These are phyloP conservation scores for Aphis gossypii DNA, from an alignment of 1,140 invertebrate genomes.

Conservation along the genomic window DNA sequence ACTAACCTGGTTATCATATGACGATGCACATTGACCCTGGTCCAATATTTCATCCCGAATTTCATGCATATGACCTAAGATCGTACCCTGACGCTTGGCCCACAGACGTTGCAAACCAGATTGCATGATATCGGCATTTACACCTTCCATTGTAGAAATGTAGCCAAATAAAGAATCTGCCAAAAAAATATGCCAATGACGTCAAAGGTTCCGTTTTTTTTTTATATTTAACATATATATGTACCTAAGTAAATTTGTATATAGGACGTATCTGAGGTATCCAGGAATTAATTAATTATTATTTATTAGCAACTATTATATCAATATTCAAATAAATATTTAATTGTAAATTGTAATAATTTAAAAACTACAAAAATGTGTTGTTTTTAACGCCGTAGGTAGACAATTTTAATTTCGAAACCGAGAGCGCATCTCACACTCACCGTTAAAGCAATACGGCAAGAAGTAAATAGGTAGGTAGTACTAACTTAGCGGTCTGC, in stretches of 20 bases:
- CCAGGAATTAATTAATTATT: background rate
- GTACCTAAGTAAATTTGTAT: background rate
- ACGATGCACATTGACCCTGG: constrained; percentile 23
- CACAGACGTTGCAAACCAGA: constrained; percentile 41
- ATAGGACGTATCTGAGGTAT: background rate
- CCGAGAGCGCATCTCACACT: background rate
- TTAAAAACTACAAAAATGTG: background rate
- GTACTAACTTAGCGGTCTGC: background rate
- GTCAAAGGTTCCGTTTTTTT: background rate
- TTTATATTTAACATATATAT: background rate
- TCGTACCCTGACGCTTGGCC: constrained; percentile 39
- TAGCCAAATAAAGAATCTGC: constrained; percentile 25
- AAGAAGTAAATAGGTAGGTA: no score
- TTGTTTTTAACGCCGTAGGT: background rate
- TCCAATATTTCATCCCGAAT: constrained; percentile 44
- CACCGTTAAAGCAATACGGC: no score
- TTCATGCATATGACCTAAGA: constrained; percentile 29
- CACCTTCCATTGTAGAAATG: constrained; percentile 23
- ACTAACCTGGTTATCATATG: constrained; percentile 40
- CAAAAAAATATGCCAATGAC: constrained; percentile 5
- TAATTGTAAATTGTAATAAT: background rate
- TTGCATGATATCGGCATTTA: constrained; percentile 42
- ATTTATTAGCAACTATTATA: background rate
- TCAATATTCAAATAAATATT: no score
- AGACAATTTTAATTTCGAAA: background rate